phyloP scores from a whole-genome alignment of 2,888 invertebrate species.

The Eudasyphora cyanicolor region DNA sequence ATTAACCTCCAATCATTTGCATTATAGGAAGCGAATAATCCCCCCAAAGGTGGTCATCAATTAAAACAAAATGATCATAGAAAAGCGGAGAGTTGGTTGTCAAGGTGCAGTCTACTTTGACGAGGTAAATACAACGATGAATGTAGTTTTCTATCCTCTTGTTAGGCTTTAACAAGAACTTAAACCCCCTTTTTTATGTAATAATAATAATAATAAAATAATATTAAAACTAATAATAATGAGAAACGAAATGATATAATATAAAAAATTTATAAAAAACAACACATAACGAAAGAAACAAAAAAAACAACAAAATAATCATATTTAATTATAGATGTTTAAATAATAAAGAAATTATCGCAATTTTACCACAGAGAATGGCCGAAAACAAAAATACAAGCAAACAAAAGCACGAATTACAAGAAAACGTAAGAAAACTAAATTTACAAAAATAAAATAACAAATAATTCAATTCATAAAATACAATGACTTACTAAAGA shows the following conservation, averaged over 20 bases:
- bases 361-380: slow-evolving; percentile 61
- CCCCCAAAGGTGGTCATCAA: slow-evolving; percentile 91
- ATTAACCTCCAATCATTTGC: too few relatives aligned
- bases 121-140: slow-evolving; percentile 80
- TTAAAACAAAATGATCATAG: slow-evolving; percentile 88
- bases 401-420: slow-evolving; percentile 49
- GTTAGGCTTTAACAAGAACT: slow-evolving; percentile 71
- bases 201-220: slow-evolving; percentile 65
- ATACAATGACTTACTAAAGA: slow-evolving; percentile 2
- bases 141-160: slow-evolving; percentile 78
- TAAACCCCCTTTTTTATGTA: slow-evolving; percentile 67
- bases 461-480: slow-evolving; percentile 33
- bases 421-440: slow-evolving; percentile 37
- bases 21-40: slow-evolving; percentile 92
- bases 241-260: slow-evolving; percentile 53
- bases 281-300: slow-evolving; percentile 42
- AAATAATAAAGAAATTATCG: slow-evolving; percentile 59
- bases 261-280: slow-evolving; percentile 61
- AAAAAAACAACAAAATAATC: slow-evolving; percentile 57
- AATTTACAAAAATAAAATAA: slow-evolving; percentile 4
- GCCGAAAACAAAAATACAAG: slow-evolving; percentile 45
- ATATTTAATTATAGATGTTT: slow-evolving; percentile 64
- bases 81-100: slow-evolving; percentile 92
- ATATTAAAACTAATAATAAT: slow-evolving; percentile 62
- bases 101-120: slow-evolving; percentile 94